Conservation (phyloP, 2,113 vertebrate genomes). For the Eira barbara region DNA sequence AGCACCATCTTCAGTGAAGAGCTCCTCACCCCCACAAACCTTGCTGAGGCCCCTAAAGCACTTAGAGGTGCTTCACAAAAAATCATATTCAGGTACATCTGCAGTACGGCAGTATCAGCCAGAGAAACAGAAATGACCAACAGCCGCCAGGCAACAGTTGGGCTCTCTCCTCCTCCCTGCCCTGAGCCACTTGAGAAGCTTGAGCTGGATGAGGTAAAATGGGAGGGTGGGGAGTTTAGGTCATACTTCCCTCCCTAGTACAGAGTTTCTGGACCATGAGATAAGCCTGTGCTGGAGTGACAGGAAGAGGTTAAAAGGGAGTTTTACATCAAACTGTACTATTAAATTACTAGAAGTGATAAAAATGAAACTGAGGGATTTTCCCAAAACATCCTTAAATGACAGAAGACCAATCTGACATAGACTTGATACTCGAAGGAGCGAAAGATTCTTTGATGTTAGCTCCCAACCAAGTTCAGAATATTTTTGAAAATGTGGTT, state of each 20-base stretch:
- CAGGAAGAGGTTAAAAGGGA: conserved; percentile 57
- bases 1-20: background rate
- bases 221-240: background rate
- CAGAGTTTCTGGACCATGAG: conserved; percentile 13
- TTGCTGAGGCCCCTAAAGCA: background rate
- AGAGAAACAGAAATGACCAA: background rate
- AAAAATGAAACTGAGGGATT: conserved; percentile 62
- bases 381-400: conserved; percentile 43
- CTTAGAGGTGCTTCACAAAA: background rate
- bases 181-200: background rate
- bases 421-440: background rate
- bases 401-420: background rate
- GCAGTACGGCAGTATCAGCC: background rate
- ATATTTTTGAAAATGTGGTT: background rate
- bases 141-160: background rate
- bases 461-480: background rate
- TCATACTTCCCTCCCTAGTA: background rate
- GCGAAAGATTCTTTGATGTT: background rate
- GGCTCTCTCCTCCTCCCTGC: background rate
- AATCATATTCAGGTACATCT: background rate
- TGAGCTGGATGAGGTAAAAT: background rate
- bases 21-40: too few species aligned
- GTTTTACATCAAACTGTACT: conserved; percentile 47
- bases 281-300: conserved; percentile 18
- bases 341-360: conserved; percentile 65